A percentile compares a stretch with the other conserved stretches of the same genome.
Conservation (phyloP, 2,797 vertebrate genomes). For the Clarias pachynema region DNA sequence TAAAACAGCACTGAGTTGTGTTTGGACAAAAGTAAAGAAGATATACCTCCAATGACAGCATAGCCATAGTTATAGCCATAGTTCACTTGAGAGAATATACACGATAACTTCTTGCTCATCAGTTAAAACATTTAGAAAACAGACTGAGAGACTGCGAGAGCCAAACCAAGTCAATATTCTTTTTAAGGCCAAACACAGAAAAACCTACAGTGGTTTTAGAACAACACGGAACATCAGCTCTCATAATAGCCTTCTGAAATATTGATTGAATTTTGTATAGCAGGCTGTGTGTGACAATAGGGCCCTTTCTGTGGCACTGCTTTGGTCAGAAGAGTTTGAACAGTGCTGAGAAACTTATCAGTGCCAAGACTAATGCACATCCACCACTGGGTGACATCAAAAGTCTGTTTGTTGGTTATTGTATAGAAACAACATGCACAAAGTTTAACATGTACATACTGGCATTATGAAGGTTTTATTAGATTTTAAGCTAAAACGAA, state of each 20-base stretch:
- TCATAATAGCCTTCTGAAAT: constrained; percentile 69
- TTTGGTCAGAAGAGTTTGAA: constrained; percentile 23
- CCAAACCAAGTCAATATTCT: not conserved
- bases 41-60: not conserved
- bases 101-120: not conserved
- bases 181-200: not conserved
- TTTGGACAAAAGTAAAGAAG: not conserved
- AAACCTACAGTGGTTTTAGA: constrained; percentile 6
- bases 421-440: no score
- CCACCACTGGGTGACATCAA: not conserved
- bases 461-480: not conserved
- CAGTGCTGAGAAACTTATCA: constrained; percentile 12
- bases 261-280: constrained; percentile 67
- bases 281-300: constrained; percentile 64
- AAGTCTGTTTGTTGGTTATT: not conserved
- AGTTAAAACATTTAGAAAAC: not conserved
- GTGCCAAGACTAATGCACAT: not conserved
- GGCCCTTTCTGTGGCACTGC: constrained; percentile 33
- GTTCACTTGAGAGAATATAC: not conserved
- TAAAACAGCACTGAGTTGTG: not conserved
- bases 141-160: not conserved
- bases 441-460: no score
- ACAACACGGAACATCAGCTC: constrained; percentile 10
- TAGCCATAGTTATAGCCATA: no score
- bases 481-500: not conserved